These are phyloP conservation scores for Drosophila nigromelanica DNA, from an alignment of 1,140 invertebrate genomes.

Conservation along the genomic window DNA sequence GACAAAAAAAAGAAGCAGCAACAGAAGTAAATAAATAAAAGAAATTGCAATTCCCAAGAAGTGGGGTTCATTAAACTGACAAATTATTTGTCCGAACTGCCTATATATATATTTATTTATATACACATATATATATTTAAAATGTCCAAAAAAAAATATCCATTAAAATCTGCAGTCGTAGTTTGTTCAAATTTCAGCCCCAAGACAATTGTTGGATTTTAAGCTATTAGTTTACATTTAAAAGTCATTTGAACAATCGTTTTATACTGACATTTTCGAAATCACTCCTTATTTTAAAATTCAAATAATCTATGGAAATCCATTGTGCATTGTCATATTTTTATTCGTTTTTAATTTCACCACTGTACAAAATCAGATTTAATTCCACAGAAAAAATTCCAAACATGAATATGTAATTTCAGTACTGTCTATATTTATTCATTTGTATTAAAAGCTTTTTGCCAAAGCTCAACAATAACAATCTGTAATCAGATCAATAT, in stretches of 20 bases:
- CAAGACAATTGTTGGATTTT: too few species aligned
- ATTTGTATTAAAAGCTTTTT: neutral
- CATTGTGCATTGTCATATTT: too few species aligned
- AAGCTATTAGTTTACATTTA: too few species aligned
- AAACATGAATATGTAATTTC: neutral
- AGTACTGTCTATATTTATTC: neutral
- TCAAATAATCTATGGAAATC: too few species aligned
- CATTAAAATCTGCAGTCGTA: too few species aligned
- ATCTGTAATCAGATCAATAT: conserved; percentile 1
- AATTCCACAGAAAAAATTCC: too few species aligned
- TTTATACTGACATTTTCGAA: too few species aligned
- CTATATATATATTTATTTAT: neutral
- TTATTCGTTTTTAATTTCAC: too few species aligned
- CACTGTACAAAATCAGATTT: too few species aligned
- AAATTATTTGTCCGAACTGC: conserved; percentile 11
- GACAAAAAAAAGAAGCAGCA: conserved; percentile 1
- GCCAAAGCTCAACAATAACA: neutral
- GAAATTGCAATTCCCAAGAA: conserved; percentile 38
- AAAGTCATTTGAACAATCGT: too few species aligned
- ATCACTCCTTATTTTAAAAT: too few species aligned
- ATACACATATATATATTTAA: neutral
- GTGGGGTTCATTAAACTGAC: conserved; percentile 65
- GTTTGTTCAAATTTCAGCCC: too few species aligned
- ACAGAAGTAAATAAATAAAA: conserved; percentile 16
- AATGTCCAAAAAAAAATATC: neutral